Percentiles rank a stretch among this genome's conserved stretches.
phyloP scores from a whole-genome alignment of 2,888 invertebrate species.

The Hetaerina titia region DNA sequence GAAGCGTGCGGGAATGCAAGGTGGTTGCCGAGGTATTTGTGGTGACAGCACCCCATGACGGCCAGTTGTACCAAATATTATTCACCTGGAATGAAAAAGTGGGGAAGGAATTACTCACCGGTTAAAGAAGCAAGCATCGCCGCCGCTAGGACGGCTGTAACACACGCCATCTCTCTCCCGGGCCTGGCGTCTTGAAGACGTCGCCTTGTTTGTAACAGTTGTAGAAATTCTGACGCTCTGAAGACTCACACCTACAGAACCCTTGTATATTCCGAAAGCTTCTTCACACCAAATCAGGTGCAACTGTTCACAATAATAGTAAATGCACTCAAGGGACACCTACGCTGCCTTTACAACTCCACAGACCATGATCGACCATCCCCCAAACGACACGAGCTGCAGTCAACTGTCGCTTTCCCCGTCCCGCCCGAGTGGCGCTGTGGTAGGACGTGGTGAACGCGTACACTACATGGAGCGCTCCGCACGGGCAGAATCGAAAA shows the following conservation, averaged over 20 bases:
- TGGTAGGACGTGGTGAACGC: conserved; percentile 37
- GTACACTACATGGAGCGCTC: background rate
- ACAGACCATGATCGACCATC: conserved; percentile 29
- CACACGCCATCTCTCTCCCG: conserved; percentile 50
- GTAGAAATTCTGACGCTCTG: background rate
- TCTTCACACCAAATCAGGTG: conserved; percentile 17
- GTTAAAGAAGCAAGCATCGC: conserved; percentile 50
- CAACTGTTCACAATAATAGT: conserved; percentile 19
- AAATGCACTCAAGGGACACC: background rate
- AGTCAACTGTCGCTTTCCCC: conserved; percentile 56
- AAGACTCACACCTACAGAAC: background rate
- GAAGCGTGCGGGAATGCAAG: background rate
- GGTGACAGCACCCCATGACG: background rate
- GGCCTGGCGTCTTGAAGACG: conserved; percentile 59
- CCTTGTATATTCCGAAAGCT: conserved; percentile 24
- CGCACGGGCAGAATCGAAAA: background rate
- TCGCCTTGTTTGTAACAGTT: conserved; percentile 48
- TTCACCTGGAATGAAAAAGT: background rate
- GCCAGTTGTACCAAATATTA: background rate
- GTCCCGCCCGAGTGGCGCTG: conserved; percentile 60
- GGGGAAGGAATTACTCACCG: conserved; percentile 31
- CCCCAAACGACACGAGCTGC: conserved; percentile 38
- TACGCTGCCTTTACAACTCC: conserved; percentile 14
- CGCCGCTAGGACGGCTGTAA: conserved; percentile 54
- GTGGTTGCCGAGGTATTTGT: background rate